Conservation (phyloP, 1,140 invertebrate genomes). For the Drosophila repleta region DNA sequence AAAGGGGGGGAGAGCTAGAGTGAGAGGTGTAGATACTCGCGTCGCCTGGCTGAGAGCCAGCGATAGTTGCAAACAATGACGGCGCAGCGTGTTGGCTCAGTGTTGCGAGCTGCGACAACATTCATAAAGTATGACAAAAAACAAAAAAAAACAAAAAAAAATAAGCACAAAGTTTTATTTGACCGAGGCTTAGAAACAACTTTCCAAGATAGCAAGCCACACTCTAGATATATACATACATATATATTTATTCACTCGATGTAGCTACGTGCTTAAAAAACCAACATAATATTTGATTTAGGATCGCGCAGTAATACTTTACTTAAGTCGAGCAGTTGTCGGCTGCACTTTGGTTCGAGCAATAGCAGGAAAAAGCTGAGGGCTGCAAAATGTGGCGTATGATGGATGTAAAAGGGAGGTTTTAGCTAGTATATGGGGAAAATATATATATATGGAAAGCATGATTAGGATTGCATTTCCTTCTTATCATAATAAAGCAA, state of each 20-base stretch:
- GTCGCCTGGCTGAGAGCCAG: constrained; percentile 4
- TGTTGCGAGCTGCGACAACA: constrained; percentile 27
- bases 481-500: no score
- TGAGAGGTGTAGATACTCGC: background rate
- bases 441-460: no score
- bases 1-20: background rate
- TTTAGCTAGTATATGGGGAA: no score
- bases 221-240: background rate
- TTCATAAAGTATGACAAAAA: constrained; percentile 49
- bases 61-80: constrained; percentile 34
- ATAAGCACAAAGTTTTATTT: constrained; percentile 63
- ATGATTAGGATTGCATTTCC: no score
- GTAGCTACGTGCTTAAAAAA: background rate
- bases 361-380: no score
- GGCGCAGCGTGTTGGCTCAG: background rate
- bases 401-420: no score
- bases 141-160: background rate
- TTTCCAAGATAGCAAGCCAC: constrained; percentile 7
- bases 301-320: background rate
- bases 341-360: no score
- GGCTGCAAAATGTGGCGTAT: no score
- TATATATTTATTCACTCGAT: background rate
- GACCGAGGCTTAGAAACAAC: constrained; percentile 39
- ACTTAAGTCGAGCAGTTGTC: no score
- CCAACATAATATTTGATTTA: background rate